Conservation (phyloP, 2,888 invertebrate genomes). For the Perdita meconis region DNA sequence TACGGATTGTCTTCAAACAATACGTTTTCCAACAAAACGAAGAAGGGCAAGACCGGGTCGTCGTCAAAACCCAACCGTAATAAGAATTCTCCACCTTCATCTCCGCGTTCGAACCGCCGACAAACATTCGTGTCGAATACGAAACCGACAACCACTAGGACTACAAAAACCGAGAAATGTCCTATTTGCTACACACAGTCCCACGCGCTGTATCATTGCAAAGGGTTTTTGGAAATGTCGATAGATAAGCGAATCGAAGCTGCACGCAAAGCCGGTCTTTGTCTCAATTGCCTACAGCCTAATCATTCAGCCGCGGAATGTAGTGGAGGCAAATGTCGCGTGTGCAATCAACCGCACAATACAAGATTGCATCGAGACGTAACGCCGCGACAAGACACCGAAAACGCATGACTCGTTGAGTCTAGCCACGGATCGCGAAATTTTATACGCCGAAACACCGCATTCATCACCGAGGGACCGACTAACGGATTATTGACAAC, state of each 20-base stretch:
- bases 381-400: no score
- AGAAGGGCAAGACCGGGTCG: no score
- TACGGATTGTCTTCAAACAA: neutral
- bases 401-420: no score
- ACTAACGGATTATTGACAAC: neutral
- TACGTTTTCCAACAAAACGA: no score
- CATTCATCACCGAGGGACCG: neutral
- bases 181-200: neutral
- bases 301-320: neutral
- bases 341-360: neutral
- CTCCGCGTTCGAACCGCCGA: no score
- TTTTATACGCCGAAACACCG: neutral
- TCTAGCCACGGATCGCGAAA: rapidly evolving
- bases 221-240: neutral
- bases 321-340: neutral
- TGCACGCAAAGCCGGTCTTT: neutral
- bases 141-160: no score
- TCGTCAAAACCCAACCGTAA: no score
- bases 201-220: neutral
- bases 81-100: no score
- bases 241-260: neutral
- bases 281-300: neutral
- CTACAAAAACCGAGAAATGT: no score
- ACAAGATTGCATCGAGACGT: neutral
- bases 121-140: no score